Conservation (phyloP, 2,888 invertebrate genomes). For the Ectobius pallidus region DNA sequence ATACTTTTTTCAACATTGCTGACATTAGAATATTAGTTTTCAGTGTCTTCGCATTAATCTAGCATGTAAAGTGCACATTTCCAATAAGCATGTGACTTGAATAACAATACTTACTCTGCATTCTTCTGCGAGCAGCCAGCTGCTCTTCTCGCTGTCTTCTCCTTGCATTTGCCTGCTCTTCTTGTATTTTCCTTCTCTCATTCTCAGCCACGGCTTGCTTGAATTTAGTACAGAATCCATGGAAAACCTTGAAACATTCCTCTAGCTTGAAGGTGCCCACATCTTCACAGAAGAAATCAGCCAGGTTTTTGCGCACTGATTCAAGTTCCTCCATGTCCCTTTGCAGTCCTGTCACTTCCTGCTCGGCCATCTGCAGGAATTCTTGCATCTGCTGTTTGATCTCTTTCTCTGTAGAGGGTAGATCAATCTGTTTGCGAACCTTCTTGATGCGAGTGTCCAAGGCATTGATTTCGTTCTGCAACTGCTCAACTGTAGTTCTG, state of each 20-base stretch:
- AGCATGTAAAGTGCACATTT: too few species aligned
- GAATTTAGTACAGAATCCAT: slow-evolving; percentile 87
- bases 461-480: slow-evolving; percentile 85
- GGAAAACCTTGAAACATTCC: slow-evolving; percentile 90
- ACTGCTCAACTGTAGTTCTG: slow-evolving; percentile 87
- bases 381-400: slow-evolving; percentile 87
- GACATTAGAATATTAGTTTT: too few species aligned
- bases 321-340: slow-evolving; percentile 84
- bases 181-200: slow-evolving; percentile 78
- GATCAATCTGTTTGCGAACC: slow-evolving; percentile 79
- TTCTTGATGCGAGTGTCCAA: slow-evolving; percentile 78
- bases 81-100: too few species aligned
- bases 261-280: slow-evolving; percentile 87
- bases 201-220: slow-evolving; percentile 85
- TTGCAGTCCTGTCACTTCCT: slow-evolving; percentile 77
- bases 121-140: slow-evolving; percentile 64
- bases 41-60: too few species aligned
- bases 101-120: slow-evolving; percentile 59
- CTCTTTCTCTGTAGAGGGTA: slow-evolving; percentile 76
- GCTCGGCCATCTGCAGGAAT: slow-evolving; percentile 78
- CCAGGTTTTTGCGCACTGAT: slow-evolving; percentile 75
- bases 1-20: too few species aligned
- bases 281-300: slow-evolving; percentile 96
- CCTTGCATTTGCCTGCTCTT: slow-evolving; percentile 84
- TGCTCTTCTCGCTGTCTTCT: slow-evolving; percentile 77